phyloP scores from a whole-genome alignment of 2,797 vertebrate species.

The Paguma larvata region DNA sequence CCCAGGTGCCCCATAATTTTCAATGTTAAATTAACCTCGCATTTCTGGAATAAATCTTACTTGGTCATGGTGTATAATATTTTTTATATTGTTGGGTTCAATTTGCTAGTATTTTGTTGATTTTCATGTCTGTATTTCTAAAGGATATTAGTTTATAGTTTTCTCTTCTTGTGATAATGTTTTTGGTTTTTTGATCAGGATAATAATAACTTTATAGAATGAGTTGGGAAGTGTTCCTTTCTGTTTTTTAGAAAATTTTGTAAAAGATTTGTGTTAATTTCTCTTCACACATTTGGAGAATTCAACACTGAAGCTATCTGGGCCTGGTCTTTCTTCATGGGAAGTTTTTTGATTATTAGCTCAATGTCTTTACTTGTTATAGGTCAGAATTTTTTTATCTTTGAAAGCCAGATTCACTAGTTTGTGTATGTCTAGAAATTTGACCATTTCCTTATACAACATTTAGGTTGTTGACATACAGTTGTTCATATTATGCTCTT shows the following conservation, averaged over 20 bases:
- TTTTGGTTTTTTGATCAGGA: not conserved
- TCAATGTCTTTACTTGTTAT: constrained; percentile 21
- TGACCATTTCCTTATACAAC: not conserved
- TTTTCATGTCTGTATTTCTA: not conserved
- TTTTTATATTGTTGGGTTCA: constrained; percentile 16
- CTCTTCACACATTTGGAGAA: not conserved
- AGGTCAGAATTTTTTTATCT: constrained; percentile 8
- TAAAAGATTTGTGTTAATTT: not conserved
- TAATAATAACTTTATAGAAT: not conserved
- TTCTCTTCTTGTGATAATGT: not conserved
- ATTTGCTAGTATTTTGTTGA: not conserved
- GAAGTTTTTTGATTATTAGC: not conserved
- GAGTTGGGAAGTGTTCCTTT: not conserved
- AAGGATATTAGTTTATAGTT: not conserved
- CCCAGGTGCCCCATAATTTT: not conserved
- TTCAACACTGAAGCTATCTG: not conserved
- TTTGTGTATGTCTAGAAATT: constrained; percentile 13
- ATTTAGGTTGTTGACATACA: not conserved
- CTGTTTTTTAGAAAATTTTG: not conserved
- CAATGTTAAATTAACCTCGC: not conserved
- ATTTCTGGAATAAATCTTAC: not conserved
- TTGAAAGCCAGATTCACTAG: not conserved
- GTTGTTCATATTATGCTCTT: not conserved
- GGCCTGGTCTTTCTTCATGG: not conserved
- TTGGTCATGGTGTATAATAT: not conserved